A percentile compares a stretch with the other conserved stretches of the same genome.
phyloP scores from a whole-genome alignment of 2,113 vertebrate genomes.

The Hippolais icterina region DNA sequence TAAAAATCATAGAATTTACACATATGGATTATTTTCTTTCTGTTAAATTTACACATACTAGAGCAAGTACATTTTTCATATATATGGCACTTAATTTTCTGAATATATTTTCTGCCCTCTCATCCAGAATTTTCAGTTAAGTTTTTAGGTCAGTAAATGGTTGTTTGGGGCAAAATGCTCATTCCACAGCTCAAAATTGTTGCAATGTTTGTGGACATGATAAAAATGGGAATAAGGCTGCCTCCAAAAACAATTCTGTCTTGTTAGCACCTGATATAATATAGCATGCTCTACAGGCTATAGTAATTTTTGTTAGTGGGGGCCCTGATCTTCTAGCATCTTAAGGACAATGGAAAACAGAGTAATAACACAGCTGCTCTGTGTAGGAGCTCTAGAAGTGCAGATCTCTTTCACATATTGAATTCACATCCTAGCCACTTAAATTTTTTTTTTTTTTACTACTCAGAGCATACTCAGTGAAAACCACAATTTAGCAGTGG shows the following conservation, averaged over 20 bases:
- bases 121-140: background rate
- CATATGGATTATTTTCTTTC: background rate
- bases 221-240: background rate
- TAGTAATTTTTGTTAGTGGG: background rate
- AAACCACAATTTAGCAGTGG: background rate
- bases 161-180: background rate
- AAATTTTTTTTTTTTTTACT: background rate
- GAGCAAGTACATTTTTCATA: background rate
- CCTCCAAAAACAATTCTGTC: background rate
- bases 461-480: background rate
- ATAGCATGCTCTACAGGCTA: background rate
- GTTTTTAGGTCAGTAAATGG: background rate
- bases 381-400: background rate
- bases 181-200: background rate
- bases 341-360: background rate
- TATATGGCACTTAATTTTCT: background rate
- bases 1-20: background rate
- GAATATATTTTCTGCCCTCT: background rate
- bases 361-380: background rate
- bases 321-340: background rate
- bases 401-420: background rate
- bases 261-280: background rate
- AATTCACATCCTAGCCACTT: background rate
- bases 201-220: background rate
- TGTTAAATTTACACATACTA: background rate